Conservation (phyloP, 2,113 vertebrate genomes). For the Natator depressus region DNA sequence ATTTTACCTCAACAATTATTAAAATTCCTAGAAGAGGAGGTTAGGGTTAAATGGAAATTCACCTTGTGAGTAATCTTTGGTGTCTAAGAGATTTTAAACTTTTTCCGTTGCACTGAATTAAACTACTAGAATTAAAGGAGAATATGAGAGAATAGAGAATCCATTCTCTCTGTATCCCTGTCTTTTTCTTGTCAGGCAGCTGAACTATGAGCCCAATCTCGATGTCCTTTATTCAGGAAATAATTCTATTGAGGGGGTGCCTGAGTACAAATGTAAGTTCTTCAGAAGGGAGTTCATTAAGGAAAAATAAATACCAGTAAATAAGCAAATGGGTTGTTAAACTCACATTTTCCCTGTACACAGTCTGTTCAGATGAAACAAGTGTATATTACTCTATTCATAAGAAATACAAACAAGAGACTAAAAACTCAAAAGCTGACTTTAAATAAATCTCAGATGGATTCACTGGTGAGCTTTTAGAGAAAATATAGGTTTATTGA, state of each 20-base stretch:
- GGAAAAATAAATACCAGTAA: not conserved
- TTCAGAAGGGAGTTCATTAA: not conserved
- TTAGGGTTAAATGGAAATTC: not conserved
- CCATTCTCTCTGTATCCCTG: not conserved
- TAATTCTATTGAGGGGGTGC: too few relatives aligned
- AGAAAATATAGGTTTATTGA: not conserved
- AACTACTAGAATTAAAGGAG: slow-evolving; percentile 1
- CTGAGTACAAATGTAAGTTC: not conserved
- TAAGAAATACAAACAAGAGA: not conserved
- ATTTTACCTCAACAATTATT: not conserved
- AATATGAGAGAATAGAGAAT: not conserved
- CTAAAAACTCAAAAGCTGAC: not conserved
- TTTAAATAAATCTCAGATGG: not conserved
- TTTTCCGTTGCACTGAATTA: not conserved
- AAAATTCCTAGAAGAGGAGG: not conserved
- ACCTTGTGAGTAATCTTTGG: slow-evolving; percentile 7
- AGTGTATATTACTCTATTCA: not conserved
- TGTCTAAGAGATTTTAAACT: not conserved
- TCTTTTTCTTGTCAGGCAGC: not conserved
- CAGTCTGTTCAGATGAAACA: not conserved
- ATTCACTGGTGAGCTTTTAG: not conserved
- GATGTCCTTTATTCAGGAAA: not conserved
- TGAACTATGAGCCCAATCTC: not conserved
- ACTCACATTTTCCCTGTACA: not conserved
- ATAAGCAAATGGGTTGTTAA: not conserved